Evolutionary conservation across 2,888 invertebrate genomes (phyloP), one percentile per base, ranked within the genome.

Genomic region (Anagyrus pseudococci): DNA sequence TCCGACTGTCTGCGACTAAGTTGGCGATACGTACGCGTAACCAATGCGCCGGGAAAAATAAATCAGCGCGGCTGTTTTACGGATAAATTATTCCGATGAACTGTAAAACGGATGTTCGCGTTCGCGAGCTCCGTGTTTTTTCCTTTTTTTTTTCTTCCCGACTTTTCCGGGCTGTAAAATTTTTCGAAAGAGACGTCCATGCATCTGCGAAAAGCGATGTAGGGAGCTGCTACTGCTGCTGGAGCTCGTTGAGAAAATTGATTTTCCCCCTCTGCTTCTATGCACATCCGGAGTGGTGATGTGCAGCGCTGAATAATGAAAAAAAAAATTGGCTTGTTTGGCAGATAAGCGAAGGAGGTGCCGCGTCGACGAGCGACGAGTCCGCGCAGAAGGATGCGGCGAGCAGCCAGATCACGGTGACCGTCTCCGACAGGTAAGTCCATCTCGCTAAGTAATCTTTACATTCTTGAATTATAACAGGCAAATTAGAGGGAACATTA

Each of bases 281-380:
- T 26, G 25, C 2, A 7, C 15, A 17, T 2, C 25, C 29, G 29
- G 29, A n/a, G n/a, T n/a, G n/a, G n/a, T n/a, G n/a, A n/a, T n/a
- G n/a, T n/a, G n/a, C n/a, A n/a, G 13, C 33, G 33, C 33, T 33
- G 33, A 13, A 6, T 13, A 33, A 6, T 33, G 19, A 55, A 29
- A 29, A 41, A 23, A 10, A n/a, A 26, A 26, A 57, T 40, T 41
- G 25, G 37, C 29, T 47, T 19, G 23, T 23, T 25, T 69, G 68
- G 20, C 73, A 80, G 79, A 76, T 78, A 71, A 77, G 72, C 64
- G 79, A 79, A 60, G 69, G 68, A 76, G 74, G 73, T 50, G 85
- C 84, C 74, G 83, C 83, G 68, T 82, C 83, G 66, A 82, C 81
- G 68, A 79, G 82, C 77, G 74, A 82, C 75, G 75, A 80, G 78